Evolutionary conservation across 1,140 invertebrate species (phyloP), one percentile per base, ranked within the genome.

Genomic region (Anthonomus grandis): DNA sequence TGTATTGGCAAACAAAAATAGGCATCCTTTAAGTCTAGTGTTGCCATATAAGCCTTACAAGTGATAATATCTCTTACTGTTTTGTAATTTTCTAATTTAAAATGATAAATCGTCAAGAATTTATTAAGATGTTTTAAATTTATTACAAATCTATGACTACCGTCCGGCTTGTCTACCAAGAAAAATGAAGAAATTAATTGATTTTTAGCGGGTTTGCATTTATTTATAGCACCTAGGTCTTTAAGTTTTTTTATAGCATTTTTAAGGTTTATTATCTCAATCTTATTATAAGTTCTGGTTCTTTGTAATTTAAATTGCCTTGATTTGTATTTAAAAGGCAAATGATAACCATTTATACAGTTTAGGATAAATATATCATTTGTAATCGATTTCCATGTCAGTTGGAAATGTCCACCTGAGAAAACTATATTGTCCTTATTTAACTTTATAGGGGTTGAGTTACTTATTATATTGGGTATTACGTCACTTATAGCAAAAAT

Each of bases 1-100:
- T 10, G 25, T 46, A 66, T 54, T 31, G 64, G 31, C 15, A 63
- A 25, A 39, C 55, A 45, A 22, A 53, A 50, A 34, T 60, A 59
- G 1, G 54, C 60, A 23, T 60, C 63, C 34, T 66, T 57, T 19
- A 65, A 34, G 36, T 65, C 65, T 9, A 66, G 12, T 23, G 58
- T 61, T 1, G 46, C 34, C 62, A 69, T 64, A 54, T 22, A 64
- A 34, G 15, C 5, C 5, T 39, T 15, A 9, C 13, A n/a, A n/a
- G 13, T 12, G 17, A 39, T 39, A 5, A 39, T 39, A 39, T 39
- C 15, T 17, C 17, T 39, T 9, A 39, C 15, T 17, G 37, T n/a
- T 17, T 39, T 39, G 15, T n/a, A 39, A 39, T 39, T 39, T 39
- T 39, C 37, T 13, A 39, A n/a, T 39, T 39, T 39, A 39, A 39